Evolutionary conservation across 2,113 vertebrate genomes (phyloP), one percentile per base, ranked within the genome.

Genomic region (Halichoeres trimaculatus): DNA sequence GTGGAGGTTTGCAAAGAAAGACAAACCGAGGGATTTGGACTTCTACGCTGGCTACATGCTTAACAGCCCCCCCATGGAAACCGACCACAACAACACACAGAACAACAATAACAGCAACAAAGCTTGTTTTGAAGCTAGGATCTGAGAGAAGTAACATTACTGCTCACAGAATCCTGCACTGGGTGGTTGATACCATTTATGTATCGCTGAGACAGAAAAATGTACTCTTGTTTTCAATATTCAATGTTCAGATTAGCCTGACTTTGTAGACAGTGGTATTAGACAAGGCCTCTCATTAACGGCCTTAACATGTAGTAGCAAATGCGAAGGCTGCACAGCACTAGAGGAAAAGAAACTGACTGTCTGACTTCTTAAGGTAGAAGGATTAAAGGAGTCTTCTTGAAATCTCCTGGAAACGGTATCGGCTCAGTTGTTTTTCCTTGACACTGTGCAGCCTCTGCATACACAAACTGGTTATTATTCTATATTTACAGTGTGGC

Each of bases 401-500:
- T n/a, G n/a, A n/a, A n/a, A n/a, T n/a, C n/a, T n/a, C n/a, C n/a
- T n/a, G n/a, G n/a, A n/a, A n/a, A n/a, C n/a, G n/a, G n/a, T n/a
- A n/a, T n/a, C n/a, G n/a, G n/a, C n/a, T n/a, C n/a, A n/a, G n/a
- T n/a, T 57, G 66, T 52, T 63, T 34, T 23, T 23, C 51, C 65
- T 41, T 8, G 50, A 71, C 60, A 30, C 78, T 83, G 84, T 89
- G 85, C 90, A 90, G 90, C 86, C 88, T 88, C 76, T 70, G 86
- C 80, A 74, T 75, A 84, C 57, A 80, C 61, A 79, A 85, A 82
- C 80, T 84, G 86, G 80, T 89, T 86, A 65, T 88, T 86, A 85
- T 86, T 85, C 73, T 85, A 78, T 86, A 90, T 88, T 89, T 90
- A 90, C 86, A 90, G 90, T 88, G 89, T 89, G 90, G 90, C 91